Conservation (phyloP, 2,113 vertebrate species). For the Dicerorhinus sumatrensis region DNA sequence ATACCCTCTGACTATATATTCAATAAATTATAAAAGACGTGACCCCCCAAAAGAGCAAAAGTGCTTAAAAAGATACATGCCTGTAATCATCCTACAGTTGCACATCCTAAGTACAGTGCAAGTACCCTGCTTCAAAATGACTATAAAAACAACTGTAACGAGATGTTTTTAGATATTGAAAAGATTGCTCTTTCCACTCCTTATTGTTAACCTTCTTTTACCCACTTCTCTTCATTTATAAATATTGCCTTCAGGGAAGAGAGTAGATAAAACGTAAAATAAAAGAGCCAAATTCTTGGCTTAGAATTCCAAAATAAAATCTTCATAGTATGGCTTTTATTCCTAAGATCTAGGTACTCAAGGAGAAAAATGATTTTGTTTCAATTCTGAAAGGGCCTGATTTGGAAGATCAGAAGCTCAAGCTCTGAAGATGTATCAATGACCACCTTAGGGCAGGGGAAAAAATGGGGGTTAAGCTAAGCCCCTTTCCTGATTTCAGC, state of each 20-base stretch:
- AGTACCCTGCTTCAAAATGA: background rate
- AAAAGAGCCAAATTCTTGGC: background rate
- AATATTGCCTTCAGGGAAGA: background rate
- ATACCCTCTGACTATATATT: background rate
- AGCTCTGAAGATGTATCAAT: background rate
- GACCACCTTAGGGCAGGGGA: background rate
- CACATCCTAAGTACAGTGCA: background rate
- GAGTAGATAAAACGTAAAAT: background rate
- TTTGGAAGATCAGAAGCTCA: background rate
- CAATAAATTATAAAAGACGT: background rate
- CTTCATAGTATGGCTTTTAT: background rate
- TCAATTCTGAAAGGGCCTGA: background rate
- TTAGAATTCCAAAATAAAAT: slow-evolving; percentile 31
- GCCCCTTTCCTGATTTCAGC: background rate
- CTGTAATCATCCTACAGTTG: background rate
- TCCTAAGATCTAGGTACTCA: background rate
- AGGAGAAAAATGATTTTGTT: background rate
- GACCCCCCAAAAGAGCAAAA: background rate
- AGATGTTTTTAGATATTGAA: background rate
- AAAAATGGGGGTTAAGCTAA: background rate
- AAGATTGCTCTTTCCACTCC: background rate
- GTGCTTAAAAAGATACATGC: background rate
- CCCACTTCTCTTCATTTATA: background rate
- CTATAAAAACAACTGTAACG: background rate
- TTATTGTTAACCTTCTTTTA: background rate